Conservation (phyloP, 2,797 vertebrate genomes). For the Phyllotis vaccarum region DNA sequence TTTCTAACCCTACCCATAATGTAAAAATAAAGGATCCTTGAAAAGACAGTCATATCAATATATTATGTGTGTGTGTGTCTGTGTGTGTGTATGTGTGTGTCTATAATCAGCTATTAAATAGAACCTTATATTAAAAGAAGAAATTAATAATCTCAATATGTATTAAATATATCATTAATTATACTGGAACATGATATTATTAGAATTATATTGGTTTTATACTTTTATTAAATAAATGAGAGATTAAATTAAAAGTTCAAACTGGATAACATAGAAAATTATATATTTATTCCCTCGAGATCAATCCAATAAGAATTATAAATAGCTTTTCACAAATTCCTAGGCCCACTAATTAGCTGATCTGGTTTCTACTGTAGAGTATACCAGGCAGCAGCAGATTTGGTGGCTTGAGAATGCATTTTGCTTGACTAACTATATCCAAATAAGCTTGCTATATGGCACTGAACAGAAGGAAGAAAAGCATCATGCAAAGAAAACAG, state of each 20-base stretch:
- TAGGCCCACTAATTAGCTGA: slow-evolving; percentile 62
- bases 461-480: not conserved
- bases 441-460: slow-evolving; percentile 37
- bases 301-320: slow-evolving; percentile 71
- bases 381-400: slow-evolving; percentile 68
- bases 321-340: slow-evolving; percentile 63
- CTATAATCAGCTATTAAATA: not conserved
- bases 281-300: slow-evolving; percentile 53
- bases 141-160: not conserved
- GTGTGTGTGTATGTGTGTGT: not conserved
- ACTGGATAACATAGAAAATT: slow-evolving; percentile 67
- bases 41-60: not conserved
- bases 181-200: not conserved
- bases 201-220: not conserved
- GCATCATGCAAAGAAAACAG: not conserved
- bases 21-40: not conserved
- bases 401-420: slow-evolving; percentile 63
- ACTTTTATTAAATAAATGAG: not conserved
- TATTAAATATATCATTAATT: not conserved
- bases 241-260: not conserved
- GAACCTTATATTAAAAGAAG: not conserved
- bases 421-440: not conserved
- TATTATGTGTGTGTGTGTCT: not conserved
- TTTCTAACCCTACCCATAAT: not conserved
- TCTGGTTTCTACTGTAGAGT: slow-evolving; percentile 49